A percentile compares a stretch with the other conserved stretches of the same genome.
phyloP scores from a whole-genome alignment of 2,888 invertebrate genomes.

The Gymnoscelis rufifasciata region DNA sequence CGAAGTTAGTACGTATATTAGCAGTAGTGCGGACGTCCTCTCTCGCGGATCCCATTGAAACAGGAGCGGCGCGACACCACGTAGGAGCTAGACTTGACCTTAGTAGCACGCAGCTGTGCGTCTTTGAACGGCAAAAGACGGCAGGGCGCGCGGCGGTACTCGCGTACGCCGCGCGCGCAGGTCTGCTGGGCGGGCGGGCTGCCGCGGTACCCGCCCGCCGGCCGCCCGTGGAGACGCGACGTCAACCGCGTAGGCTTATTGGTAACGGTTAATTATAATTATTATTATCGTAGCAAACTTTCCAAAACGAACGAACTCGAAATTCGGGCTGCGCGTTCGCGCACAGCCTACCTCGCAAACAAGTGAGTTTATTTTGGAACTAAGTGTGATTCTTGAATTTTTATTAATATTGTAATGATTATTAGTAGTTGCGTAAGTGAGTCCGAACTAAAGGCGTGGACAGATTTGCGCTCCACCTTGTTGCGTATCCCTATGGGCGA shows the following conservation, averaged over 20 bases:
- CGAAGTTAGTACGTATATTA: constrained; percentile 77
- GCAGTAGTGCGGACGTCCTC: constrained; percentile 77
- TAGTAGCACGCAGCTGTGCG: constrained; percentile 32
- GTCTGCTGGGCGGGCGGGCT: constrained; percentile 27
- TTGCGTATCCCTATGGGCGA: constrained; percentile 15
- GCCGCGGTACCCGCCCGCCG: constrained; percentile 32
- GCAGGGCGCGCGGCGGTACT: constrained; percentile 22
- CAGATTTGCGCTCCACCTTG: constrained; percentile 44
- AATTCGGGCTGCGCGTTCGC: constrained; percentile 79
- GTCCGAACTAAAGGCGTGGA: constrained; percentile 55
- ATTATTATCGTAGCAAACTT: constrained; percentile 79
- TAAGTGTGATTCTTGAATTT: constrained; percentile 86
- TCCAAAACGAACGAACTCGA: constrained; percentile 81
- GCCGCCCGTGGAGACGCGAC: constrained; percentile 71
- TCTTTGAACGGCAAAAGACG: constrained; percentile 30
- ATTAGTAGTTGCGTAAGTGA: constrained; percentile 78
- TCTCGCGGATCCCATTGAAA: constrained; percentile 56
- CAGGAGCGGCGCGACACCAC: constrained; percentile 35
- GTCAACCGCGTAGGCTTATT: constrained; percentile 76
- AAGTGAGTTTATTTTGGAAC: constrained; percentile 88
- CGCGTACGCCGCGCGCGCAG: constrained; percentile 11
- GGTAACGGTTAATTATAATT: constrained; percentile 77
- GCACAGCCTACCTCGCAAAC: constrained; percentile 85
- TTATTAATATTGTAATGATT: constrained; percentile 80
- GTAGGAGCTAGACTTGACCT: constrained; percentile 32